These are phyloP conservation scores for Pachycephala philippinensis DNA, from an alignment of 2,113 vertebrate species.

Conservation along the genomic window DNA sequence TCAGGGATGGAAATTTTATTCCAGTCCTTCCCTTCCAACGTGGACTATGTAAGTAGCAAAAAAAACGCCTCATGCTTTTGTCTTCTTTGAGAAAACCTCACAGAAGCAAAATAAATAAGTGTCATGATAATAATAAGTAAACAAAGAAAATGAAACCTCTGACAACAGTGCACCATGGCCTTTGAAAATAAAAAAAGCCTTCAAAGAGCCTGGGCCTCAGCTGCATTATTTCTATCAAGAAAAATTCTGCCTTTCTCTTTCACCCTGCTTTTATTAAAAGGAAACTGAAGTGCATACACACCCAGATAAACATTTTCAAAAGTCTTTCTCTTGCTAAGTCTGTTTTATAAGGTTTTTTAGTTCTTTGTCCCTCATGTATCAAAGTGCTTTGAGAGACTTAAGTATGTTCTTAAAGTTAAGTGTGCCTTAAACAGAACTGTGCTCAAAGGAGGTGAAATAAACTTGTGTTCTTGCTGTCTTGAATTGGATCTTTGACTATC, in stretches of 20 bases:
- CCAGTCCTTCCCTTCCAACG: background rate
- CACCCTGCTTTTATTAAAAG: background rate
- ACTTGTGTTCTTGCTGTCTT: background rate
- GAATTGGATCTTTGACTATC: background rate
- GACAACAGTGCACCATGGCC: background rate
- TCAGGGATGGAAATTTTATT: background rate
- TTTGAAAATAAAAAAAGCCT: background rate
- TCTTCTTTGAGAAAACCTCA: background rate
- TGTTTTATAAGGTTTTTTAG: background rate
- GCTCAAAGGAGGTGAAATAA: background rate
- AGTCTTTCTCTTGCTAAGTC: background rate
- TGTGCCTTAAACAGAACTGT: background rate
- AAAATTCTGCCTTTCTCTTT: background rate
- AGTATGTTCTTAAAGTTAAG: background rate
- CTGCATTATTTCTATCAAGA: background rate
- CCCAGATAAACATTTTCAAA: background rate
- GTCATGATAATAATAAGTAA: background rate
- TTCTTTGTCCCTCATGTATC: background rate
- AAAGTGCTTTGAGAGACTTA: background rate
- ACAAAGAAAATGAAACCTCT: background rate
- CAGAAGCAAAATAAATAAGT: background rate
- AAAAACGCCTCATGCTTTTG: background rate
- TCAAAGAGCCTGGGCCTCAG: background rate
- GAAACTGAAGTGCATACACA: background rate
- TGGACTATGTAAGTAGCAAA: background rate